These are phyloP conservation scores for Colistium nudipinnis DNA, from an alignment of 2,113 vertebrate genomes.

Conservation along the genomic window DNA sequence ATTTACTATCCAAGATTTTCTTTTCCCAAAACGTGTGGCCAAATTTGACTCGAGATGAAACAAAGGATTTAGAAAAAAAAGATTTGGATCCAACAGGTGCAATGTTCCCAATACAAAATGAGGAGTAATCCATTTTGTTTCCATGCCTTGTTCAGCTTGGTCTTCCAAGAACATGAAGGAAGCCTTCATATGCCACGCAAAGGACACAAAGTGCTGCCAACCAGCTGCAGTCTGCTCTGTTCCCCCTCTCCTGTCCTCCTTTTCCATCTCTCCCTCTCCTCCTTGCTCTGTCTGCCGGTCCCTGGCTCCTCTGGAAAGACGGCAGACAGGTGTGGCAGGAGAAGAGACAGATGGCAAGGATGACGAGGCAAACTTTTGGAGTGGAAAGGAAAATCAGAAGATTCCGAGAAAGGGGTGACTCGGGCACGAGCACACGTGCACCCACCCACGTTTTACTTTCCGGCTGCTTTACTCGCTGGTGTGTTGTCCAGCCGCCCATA, in stretches of 20 bases:
- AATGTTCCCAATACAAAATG: too few relatives aligned
- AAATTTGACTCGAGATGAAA: too few relatives aligned
- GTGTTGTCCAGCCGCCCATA: slow-evolving; percentile 25
- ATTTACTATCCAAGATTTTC: too few relatives aligned
- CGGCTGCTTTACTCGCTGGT: slow-evolving; percentile 26
- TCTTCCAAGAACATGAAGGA: slow-evolving; percentile 59
- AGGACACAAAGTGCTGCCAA: slow-evolving; percentile 62
- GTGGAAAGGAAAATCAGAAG: slow-evolving; percentile 51
- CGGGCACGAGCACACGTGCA: neutral
- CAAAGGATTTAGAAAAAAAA: too few relatives aligned
- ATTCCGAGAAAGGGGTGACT: slow-evolving; percentile 36
- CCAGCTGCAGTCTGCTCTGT: slow-evolving; percentile 48
- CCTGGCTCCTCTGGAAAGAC: slow-evolving; percentile 46
- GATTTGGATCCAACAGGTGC: too few relatives aligned
- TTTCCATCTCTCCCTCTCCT: slow-evolving; percentile 24
- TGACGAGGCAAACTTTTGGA: slow-evolving; percentile 71
- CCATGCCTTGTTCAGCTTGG: slow-evolving; percentile 27
- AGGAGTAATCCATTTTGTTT: slow-evolving; percentile 21
- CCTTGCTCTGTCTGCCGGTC: slow-evolving; percentile 29
- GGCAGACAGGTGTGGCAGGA: slow-evolving; percentile 70
- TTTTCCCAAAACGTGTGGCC: too few relatives aligned
- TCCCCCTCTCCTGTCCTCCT: slow-evolving; percentile 42
- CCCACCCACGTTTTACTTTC: slow-evolving; percentile 18
- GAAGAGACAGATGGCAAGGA: slow-evolving; percentile 76
- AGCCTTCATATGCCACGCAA: slow-evolving; percentile 55